Evolutionary conservation across 1,140 invertebrate species (phyloP), one percentile per base, ranked within the genome.

Genomic region (Cylas formicarius): DNA sequence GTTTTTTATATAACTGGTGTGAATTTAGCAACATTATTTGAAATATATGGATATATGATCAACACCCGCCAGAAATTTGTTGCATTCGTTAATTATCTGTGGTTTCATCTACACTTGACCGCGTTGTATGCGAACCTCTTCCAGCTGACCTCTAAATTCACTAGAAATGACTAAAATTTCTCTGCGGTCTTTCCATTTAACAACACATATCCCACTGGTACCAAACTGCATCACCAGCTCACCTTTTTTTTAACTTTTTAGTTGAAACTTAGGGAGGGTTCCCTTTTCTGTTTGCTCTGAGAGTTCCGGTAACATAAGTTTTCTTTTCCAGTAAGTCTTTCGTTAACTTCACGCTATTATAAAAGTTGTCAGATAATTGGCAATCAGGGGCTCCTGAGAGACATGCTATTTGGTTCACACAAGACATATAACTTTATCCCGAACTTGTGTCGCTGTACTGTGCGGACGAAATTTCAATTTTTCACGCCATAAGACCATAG

Each of bases 321-420:
- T 46, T 42, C 11, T 42, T 18, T 8, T 36, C 18, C 18, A 55
- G 21, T 10, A 54, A 40, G 11, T 44, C 14, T 18, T 53, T 36
- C 26, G 60, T 59, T 16, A 71, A 50, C 14, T 49, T 28, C 11
- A 61, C 37, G 21, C 52, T 61, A 9, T 62, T 68, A 39, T 69
- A 68, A 39, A 55, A 70, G 50, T 69, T 67, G 28, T 69, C 34
- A 14, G 21, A 42, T 38, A 32, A n/a, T 19, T 43, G 9, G 9
- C n/a, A n/a, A 31, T 29, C 14, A 11, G 29, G 11, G 19, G 36
- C 20, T 17, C 56, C 52, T 16, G 39, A 52, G 11, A 8, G 41
- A 24, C 3, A 44, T 13, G 1, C 53, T 54, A 20, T 48, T 44
- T 1, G 43, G 29, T 44, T 58, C 52, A 38, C 42, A 34, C 4